phyloP scores from a whole-genome alignment of 2,888 invertebrate genomes.

The Rhyacophila evoluta region DNA sequence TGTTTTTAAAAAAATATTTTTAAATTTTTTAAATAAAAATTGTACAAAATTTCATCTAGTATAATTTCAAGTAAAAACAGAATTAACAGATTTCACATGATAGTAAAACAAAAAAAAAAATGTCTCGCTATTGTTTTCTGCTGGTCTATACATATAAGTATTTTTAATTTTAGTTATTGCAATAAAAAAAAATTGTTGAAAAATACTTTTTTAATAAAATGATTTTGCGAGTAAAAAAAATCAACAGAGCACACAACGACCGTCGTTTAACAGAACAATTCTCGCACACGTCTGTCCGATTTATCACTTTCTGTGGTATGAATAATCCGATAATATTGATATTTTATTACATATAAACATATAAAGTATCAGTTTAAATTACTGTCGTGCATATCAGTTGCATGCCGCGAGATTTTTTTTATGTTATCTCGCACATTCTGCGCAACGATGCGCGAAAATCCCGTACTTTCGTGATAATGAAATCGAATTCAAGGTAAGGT shows the following conservation, averaged over 20 bases:
- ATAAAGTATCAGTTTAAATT: not conserved
- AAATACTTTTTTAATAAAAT: not conserved
- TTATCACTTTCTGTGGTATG: slow-evolving; percentile 31
- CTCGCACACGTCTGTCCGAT: slow-evolving; percentile 35
- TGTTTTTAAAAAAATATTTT: too few relatives aligned
- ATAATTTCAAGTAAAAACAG: too few relatives aligned
- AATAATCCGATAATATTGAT: slow-evolving; percentile 26
- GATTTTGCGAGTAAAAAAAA: not conserved
- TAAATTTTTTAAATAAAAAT: too few relatives aligned
- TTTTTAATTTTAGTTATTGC: too few relatives aligned
- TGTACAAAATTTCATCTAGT: too few relatives aligned
- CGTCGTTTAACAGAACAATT: slow-evolving; percentile 32
- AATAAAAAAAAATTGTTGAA: too few relatives aligned
- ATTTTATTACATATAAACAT: slow-evolving; percentile 16
- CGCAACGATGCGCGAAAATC: not conserved
- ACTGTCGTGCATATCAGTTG: slow-evolving; percentile 21
- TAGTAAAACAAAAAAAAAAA: too few relatives aligned
- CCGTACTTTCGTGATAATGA: slow-evolving; percentile 37
- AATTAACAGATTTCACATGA: too few relatives aligned
- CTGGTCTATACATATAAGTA: too few relatives aligned
- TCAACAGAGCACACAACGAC: not conserved
- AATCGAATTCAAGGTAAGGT: slow-evolving; percentile 28
- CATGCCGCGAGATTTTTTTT: slow-evolving; percentile 25
- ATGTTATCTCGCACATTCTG: not conserved
- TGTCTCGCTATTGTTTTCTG: too few relatives aligned